phyloP scores from a whole-genome alignment of 1,140 invertebrate genomes.

The Leptestheria dahalacensis region DNA sequence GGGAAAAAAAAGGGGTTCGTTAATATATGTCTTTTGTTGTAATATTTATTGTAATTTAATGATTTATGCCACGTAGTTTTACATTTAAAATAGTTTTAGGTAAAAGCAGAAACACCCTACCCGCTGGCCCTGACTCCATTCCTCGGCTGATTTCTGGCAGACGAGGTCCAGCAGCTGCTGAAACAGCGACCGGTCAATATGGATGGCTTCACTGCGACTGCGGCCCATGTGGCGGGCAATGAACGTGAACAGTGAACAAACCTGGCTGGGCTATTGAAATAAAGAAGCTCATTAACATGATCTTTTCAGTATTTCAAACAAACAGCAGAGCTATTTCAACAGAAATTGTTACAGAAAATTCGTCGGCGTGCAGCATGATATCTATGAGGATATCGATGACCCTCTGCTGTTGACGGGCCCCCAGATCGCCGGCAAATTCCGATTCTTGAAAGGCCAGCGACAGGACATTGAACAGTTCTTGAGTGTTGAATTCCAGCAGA shows the following conservation, averaged over 20 bases:
- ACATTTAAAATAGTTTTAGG: no score
- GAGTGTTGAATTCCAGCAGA: conserved; percentile 67
- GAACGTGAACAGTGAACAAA: conserved; percentile 56
- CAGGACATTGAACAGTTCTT: conserved; percentile 79
- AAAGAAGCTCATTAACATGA: background rate
- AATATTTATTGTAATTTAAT: no score
- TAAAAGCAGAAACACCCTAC: no score
- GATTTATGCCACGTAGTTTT: no score
- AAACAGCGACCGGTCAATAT: conserved; percentile 28
- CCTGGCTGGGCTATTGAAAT: conserved; percentile 35
- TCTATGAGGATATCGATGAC: conserved; percentile 64
- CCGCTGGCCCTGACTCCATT: conserved; percentile 35
- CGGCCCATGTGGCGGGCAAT: conserved; percentile 46
- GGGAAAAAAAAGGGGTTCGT: no score
- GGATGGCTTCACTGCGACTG: conserved; percentile 23
- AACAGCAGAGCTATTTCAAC: conserved; percentile 1
- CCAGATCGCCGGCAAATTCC: conserved; percentile 58
- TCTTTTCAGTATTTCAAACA: background rate
- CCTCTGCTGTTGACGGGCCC: conserved; percentile 53
- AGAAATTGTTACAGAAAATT: conserved; percentile 41
- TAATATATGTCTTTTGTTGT: no score
- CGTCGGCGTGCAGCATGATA: conserved; percentile 52
- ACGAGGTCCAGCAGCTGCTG: conserved; percentile 31
- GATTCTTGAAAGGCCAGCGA: conserved; percentile 71
- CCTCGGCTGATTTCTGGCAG: conserved; percentile 33